Evolutionary conservation across 2,888 invertebrate species (phyloP), one percentile per base, ranked within the genome.

Genomic region (Keiferia lycopersicella): DNA sequence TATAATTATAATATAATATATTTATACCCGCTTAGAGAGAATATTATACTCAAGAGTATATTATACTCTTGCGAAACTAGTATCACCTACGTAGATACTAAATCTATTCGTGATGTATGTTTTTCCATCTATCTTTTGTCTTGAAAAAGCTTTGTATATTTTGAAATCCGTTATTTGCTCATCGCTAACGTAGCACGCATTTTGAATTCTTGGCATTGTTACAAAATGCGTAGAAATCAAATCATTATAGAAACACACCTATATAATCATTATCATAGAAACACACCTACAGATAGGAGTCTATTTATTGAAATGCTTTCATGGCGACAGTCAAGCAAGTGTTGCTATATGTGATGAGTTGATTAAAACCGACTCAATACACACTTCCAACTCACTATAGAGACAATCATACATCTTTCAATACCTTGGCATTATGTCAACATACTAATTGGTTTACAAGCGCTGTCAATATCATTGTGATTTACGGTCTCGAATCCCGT

Each of bases 391-490:
- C 14, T 22, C 18, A 3, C 51, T 53, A 14, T 53, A 53, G 26
- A 53, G 11, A 45, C 45, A 45, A 45, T 45, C 45, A 6, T 26
- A 26, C 14, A 34, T 34, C 34, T 26, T 34, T 56, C 56, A 56
- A 56, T 16, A 34, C 34, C 8, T 16, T 56, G 56, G 56, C 56
- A 1, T 10, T 34, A n/a, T 56, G 16, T 16, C 56, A 56, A 56
- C 30, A 10, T 34, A 34, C 56, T 56, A 56, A 56, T 56, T 56
- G 16, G 34, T 34, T 56, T 26, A 26, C 56, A 56, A 56, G 51
- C 6, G 56, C 56, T 56, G 56, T 34, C 30, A n/a, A 56, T 30
- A 6, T n/a, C n/a, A 16, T 34, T 16, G 56, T 56, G 56, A 56
- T 10, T 56, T 26, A 56, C 26, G 14, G n/a, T 12, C 22, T 6